These are phyloP conservation scores for Eristalinus sepulchralis DNA, from an alignment of 2,888 invertebrate species.

Conservation along the genomic window DNA sequence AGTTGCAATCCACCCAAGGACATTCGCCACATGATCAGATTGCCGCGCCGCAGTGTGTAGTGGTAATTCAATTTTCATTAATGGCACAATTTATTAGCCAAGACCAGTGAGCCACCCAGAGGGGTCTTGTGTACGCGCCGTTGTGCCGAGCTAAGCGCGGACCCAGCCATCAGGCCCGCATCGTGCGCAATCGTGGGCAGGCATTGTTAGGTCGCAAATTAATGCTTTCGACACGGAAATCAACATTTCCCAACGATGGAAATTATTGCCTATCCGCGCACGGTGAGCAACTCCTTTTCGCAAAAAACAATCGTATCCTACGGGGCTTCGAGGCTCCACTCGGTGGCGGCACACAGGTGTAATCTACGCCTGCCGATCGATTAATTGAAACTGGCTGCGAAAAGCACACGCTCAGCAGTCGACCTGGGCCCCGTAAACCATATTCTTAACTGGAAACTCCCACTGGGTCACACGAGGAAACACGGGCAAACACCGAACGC, in stretches of 20 bases:
- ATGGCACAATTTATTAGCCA: conserved; percentile 66
- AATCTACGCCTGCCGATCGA: conserved; percentile 59
- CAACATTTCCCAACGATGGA: conserved; percentile 63
- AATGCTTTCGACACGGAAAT: conserved; percentile 71
- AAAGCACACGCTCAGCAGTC: background rate
- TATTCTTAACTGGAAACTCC: conserved; percentile 33
- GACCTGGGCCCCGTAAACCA: background rate
- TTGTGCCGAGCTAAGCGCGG: background rate
- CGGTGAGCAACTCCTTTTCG: conserved; percentile 44
- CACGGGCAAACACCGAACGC: conserved; percentile 3
- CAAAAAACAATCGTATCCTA: conserved; percentile 57
- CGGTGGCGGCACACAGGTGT: conserved; percentile 52
- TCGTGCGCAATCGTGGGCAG: conserved; percentile 56
- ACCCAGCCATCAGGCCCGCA: background rate
- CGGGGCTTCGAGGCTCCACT: conserved; percentile 38
- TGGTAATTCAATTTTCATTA: conserved; percentile 68
- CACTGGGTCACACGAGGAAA: conserved; percentile 5
- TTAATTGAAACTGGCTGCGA: conserved; percentile 56
- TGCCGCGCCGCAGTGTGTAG: conserved; percentile 5
- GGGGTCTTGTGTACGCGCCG: conserved; percentile 31
- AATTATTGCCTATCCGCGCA: conserved; percentile 58
- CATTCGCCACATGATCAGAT: conserved; percentile 36
- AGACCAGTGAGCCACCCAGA: conserved; percentile 26
- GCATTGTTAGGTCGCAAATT: conserved; percentile 68
- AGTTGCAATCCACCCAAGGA: conserved; percentile 62